These are phyloP conservation scores for Lontra canadensis DNA, from an alignment of 2,113 vertebrate genomes.

Conservation along the genomic window DNA sequence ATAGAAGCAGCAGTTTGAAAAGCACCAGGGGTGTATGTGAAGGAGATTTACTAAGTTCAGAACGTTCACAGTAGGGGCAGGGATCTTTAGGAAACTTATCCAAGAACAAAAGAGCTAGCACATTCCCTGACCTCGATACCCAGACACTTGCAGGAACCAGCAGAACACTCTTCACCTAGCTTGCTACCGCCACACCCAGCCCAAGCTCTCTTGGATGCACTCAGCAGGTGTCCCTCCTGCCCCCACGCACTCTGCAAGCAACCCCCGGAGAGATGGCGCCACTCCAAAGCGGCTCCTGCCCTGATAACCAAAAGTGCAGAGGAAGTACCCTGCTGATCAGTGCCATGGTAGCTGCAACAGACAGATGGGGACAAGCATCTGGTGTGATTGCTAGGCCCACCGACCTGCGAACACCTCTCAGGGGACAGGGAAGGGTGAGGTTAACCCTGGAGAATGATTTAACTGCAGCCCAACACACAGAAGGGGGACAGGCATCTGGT, in stretches of 20 bases:
- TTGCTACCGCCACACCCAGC: neutral
- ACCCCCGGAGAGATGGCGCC: neutral
- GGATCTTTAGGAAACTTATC: neutral
- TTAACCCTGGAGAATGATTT: neutral
- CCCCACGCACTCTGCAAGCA: neutral
- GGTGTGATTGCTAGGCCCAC: neutral
- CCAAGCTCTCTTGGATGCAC: neutral
- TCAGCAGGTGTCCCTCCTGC: neutral
- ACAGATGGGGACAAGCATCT: neutral
- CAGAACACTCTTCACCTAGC: neutral
- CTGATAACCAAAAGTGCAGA: neutral
- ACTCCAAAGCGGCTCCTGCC: neutral
- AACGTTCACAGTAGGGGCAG: neutral
- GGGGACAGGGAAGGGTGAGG: neutral
- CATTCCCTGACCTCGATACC: neutral
- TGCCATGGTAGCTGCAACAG: neutral
- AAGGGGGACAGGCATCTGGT: neutral
- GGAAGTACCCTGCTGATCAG: neutral
- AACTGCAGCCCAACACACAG: neutral
- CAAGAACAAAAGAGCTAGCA: neutral
- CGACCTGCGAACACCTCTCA: neutral
- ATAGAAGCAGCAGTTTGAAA: neutral
- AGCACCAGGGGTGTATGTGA: neutral
- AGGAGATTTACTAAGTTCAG: neutral
- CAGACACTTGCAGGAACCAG: neutral